Evolutionary conservation across 2,888 invertebrate genomes (phyloP), one percentile per base, ranked within the genome.

Genomic region (Cataglyphis albicans): DNA sequence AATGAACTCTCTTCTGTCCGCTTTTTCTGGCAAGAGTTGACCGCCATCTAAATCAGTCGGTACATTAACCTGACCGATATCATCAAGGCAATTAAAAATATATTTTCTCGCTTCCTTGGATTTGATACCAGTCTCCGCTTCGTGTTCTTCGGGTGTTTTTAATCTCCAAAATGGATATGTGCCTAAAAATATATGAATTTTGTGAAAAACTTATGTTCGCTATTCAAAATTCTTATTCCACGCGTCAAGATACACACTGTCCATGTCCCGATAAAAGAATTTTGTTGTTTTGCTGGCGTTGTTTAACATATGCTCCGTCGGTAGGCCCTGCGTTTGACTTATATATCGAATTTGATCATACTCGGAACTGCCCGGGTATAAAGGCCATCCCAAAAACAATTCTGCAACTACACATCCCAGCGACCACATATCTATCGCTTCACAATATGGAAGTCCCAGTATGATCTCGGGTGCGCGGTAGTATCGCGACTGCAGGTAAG

Each of bases 341-440:
- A 99, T 99, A 96, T 99, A 98, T 89, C 99, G 96, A 93, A 99
- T 99, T 96, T 99, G 98, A 95, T 99, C 99, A 95, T 99, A 99
- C 95, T 99, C 99, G 25, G 99, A 99, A 75, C 99, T 98, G 88
- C 99, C 99, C 0, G 99, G 99, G 95, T 99, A 99, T 55, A 99
- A 96, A 21, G 99, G 99, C 99, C 99, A 99, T 87, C 99, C 99
- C 64, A 99, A 96, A 95, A 99, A 99, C 90, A 99, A 96, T 95
- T 99, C 99, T 3, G 99, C 99, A 67, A 99, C 99, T 87, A 99
- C 99, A 95, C 99, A 99, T 83, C 99, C 99, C 89, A 99, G 96
- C 7, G 99, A 99, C 99, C 99, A 99, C 99, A 99, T 99, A 95
- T 99, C 99, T 92, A 99, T 99, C 18, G 99, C 99, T 95, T 99